Evolutionary conservation across 64 coral and sea anemone species (phyloP).

Genomic region (Porites australiensis): DNA sequence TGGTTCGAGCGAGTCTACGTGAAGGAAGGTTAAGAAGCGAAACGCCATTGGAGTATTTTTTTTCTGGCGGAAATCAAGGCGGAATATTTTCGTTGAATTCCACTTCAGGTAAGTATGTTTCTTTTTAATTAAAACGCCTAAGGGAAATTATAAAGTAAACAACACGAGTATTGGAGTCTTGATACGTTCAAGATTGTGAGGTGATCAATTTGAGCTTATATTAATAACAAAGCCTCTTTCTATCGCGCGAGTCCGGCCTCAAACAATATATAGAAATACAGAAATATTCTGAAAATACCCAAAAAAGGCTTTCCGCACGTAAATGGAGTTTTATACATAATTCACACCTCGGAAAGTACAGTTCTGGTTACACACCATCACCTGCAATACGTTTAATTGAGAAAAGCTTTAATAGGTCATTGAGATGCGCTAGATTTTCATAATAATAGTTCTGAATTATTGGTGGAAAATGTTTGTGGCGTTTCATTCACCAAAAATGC

Average conservation of each 20-base stretch:
- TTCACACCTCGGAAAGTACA: conserved; percentile 21
- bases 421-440: not conserved
- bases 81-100: conserved; percentile 66
- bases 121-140: conserved; percentile 1
- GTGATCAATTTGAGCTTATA: not conserved
- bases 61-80: conserved; percentile 69
- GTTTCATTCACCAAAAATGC: not conserved
- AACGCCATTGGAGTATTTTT: conserved; percentile 53
- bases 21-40: not conserved
- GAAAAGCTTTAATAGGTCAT: not conserved
- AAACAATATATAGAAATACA: not conserved
- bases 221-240: too few species aligned
- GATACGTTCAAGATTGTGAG: not conserved
- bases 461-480: not conserved
- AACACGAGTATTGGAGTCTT: not conserved
- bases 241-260: too few species aligned
- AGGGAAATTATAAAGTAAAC: not conserved
- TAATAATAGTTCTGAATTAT: not conserved
- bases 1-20: conserved; percentile 54
- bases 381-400: not conserved
- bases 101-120: conserved; percentile 30
- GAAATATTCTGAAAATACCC: not conserved
- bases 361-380: not conserved
- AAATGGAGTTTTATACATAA: conserved; percentile 18
- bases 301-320: not conserved